Evolutionary conservation across 2,113 vertebrate species (phyloP).

Genomic region (Leptosomus discolor): DNA sequence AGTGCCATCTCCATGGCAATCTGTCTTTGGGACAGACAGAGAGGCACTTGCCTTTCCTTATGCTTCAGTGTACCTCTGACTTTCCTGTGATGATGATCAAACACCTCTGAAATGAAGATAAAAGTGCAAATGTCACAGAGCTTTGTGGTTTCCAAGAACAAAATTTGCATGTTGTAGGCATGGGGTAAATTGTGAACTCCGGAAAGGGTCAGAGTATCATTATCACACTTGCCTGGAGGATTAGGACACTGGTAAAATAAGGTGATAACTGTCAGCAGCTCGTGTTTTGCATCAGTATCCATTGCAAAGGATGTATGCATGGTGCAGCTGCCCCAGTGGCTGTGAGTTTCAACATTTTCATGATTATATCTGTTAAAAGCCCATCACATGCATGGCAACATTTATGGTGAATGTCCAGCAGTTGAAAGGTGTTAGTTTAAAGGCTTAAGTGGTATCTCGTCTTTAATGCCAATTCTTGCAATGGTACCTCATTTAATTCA

Average conservation of each 20-base stretch:
- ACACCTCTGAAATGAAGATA: not conserved
- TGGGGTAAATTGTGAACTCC: not conserved
- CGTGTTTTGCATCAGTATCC: not conserved
- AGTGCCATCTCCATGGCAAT: not conserved
- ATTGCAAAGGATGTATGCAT: fast-evolving
- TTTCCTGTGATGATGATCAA: not conserved
- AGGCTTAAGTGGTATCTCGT: not conserved
- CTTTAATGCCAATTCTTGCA: not conserved
- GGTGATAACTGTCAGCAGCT: not conserved
- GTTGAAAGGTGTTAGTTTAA: not conserved
- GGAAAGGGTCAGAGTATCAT: not conserved
- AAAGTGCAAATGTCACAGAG: not conserved
- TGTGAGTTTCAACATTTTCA: not conserved
- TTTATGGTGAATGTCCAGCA: not conserved
- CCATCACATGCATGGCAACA: not conserved
- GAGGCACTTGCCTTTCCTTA: not conserved
- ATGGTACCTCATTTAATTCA: not conserved
- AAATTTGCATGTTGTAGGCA: not conserved
- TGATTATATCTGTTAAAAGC: not conserved
- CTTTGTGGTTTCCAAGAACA: not conserved
- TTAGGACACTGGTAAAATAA: not conserved
- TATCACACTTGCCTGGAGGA: not conserved
- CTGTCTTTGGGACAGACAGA: not conserved
- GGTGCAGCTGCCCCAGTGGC: not conserved
- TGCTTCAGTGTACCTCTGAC: not conserved